Evolutionary conservation across 2,797 vertebrate species (phyloP), one percentile per base, ranked within the genome.

Genomic region (Trachurus trachurus): DNA sequence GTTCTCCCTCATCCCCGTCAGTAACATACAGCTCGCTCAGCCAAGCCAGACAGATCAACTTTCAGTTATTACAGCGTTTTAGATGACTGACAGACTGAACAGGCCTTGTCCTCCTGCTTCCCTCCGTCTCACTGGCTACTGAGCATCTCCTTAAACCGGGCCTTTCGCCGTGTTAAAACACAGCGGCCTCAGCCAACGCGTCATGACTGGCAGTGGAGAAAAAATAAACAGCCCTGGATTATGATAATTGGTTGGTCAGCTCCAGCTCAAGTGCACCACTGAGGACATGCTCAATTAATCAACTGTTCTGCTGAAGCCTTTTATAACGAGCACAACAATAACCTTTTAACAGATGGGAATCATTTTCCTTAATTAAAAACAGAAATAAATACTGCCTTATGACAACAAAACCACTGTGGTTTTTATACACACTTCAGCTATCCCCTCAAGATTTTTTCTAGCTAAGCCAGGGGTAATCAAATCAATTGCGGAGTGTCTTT

Each of bases 171-270:
- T 19, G 75, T 81, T 82, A 78, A 42, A 93, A 95, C 93, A 34
- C 81, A 16, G 71, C 19, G 12, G 64, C 85, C 85, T 66, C 76
- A n/a, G 84, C 73, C 52, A 3, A 71, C 40, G 74, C 65, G 83
- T 91, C 89, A 88, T 92, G 94, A 90, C 80, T 87, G 88, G 87
- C 84, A 82, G 87, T 57, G 82, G 80, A 93, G 93, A 93, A 90
- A 96, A 97, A 97, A 96, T 95, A 97, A 97, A 96, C 95, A 96
- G 80, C 76, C 88, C 83, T 91, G 94, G 96, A 97, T 97, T 96
- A 96, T 94, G 89, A 90, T 97, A 97, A 97, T 97, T 97, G 95
- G 93, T 93, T 93, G 93, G 96, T 96, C 93, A 95, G 87, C 93
- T 93, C 92, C 88, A 72, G 84, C 87, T 94, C 87, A 85, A 65